Conservation (phyloP, 2,888 invertebrate genomes). For the Julus scanicus region DNA sequence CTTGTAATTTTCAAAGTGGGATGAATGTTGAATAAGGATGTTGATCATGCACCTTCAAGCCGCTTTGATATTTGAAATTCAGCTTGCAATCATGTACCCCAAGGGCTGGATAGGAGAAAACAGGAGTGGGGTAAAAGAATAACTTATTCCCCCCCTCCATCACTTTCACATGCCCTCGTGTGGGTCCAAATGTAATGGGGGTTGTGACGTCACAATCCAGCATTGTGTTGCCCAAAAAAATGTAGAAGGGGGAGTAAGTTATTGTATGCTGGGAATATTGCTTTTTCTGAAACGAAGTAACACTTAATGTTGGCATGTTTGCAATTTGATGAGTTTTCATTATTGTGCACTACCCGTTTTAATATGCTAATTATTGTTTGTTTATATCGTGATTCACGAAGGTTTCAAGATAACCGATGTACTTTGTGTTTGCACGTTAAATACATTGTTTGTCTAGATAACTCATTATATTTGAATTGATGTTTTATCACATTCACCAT, state of each 20-base stretch:
- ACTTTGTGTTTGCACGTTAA: not conserved
- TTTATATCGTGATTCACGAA: too few species aligned
- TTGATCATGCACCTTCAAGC: constrained; percentile 8
- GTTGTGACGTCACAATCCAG: not conserved
- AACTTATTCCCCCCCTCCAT: not conserved
- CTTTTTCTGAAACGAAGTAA: not conserved
- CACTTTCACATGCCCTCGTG: not conserved
- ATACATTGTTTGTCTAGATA: not conserved
- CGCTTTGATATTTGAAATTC: constrained; percentile 27
- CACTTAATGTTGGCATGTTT: not conserved
- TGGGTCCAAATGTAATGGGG: not conserved
- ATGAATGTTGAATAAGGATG: not conserved
- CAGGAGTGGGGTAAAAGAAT: not conserved
- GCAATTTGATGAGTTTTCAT: not conserved
- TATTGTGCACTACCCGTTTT: too few species aligned
- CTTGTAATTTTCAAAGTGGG: constrained; percentile 11
- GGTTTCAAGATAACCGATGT: too few species aligned
- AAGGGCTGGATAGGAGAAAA: not conserved
- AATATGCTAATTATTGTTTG: too few species aligned
- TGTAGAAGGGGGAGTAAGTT: not conserved
- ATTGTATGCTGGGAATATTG: not conserved
- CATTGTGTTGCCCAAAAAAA: not conserved
- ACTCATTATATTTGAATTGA: not conserved
- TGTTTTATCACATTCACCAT: not conserved
- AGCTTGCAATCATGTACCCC: not conserved